These are phyloP conservation scores for Sceloporus undulatus DNA, from an alignment of 2,113 vertebrate species.

Conservation along the genomic window DNA sequence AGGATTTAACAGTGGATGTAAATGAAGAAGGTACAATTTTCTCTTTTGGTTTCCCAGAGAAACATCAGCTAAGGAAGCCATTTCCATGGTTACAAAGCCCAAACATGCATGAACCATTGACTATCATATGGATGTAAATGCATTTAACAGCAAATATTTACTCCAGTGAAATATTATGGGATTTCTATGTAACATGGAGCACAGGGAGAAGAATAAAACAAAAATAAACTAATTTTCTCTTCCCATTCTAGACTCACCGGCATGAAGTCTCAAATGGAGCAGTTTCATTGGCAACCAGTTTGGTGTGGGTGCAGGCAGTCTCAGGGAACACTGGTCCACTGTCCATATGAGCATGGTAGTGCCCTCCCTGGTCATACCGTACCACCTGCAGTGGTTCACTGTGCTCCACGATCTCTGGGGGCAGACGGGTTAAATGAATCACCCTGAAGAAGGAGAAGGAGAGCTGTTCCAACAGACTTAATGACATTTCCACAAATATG, in stretches of 20 bases:
- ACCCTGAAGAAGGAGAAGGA: slow-evolving; percentile 79
- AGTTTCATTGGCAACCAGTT: slow-evolving; percentile 87
- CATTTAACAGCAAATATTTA: not conserved
- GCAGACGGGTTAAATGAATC: slow-evolving; percentile 89
- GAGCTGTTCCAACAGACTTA: not conserved
- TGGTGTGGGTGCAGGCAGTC: slow-evolving; percentile 92
- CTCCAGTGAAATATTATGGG: not conserved
- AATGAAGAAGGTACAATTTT: no score
- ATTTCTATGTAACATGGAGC: not conserved
- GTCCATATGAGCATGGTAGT: slow-evolving; percentile 94
- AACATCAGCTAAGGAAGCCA: not conserved
- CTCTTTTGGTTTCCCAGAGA: not conserved
- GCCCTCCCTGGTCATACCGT: slow-evolving; percentile 90
- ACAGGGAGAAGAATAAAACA: not conserved
- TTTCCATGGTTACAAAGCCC: no score
- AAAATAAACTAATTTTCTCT: not conserved
- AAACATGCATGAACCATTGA: no score
- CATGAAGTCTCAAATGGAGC: slow-evolving; percentile 91
- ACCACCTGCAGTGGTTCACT: slow-evolving; percentile 96
- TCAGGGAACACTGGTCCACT: slow-evolving; percentile 88
- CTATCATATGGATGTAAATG: no score
- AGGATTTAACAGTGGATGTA: no score
- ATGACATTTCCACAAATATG: not conserved
- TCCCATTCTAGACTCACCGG: slow-evolving; percentile 80
- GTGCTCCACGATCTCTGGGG: slow-evolving; percentile 89